Conservation (phyloP, 2,113 vertebrate genomes). For the Apus apus region DNA sequence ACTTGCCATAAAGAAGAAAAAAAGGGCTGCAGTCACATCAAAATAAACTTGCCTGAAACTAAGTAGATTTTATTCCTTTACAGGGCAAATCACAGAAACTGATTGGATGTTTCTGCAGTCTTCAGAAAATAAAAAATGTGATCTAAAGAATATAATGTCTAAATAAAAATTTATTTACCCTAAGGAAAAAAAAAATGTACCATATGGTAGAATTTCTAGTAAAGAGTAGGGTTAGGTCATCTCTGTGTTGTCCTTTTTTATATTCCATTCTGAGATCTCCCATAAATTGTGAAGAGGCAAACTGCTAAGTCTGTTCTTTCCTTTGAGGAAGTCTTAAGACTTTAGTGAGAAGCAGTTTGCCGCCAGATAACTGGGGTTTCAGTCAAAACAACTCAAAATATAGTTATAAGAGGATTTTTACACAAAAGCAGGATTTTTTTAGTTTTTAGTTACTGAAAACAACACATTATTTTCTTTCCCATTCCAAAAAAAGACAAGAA, state of each 20-base stretch:
- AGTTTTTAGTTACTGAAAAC: not conserved
- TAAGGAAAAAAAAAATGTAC: not conserved
- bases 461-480: not conserved
- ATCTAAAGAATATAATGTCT: not conserved
- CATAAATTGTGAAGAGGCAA: not conserved
- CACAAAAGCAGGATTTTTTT: not conserved
- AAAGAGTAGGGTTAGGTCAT: not conserved
- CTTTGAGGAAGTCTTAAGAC: not conserved
- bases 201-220: not conserved
- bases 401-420: not conserved
- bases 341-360: not conserved
- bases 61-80: not conserved
- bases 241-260: not conserved
- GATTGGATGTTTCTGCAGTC: not conserved
- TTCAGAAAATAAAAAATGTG: not conserved
- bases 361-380: not conserved
- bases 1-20: not conserved
- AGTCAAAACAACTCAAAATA: not conserved
- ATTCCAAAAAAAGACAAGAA: not conserved
- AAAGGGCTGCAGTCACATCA: not conserved
- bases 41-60: not conserved
- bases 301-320: not conserved
- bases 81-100: not conserved
- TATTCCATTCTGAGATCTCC: not conserved
- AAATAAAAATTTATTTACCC: not conserved